phyloP scores from a whole-genome alignment of 35 echinoderm and acorn worm genomes.

The Anneissia japonica region DNA sequence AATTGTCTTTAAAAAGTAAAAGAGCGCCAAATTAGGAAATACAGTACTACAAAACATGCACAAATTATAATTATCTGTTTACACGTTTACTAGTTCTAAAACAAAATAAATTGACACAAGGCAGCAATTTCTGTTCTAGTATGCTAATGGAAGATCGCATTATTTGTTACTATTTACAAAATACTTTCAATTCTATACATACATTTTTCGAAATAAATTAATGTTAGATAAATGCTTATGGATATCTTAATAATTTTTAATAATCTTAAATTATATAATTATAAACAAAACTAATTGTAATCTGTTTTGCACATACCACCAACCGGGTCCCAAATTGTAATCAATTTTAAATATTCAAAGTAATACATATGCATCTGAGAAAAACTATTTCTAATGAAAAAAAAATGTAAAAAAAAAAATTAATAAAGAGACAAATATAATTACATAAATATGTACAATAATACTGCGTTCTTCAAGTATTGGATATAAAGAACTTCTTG shows the following conservation, averaged over 20 bases:
- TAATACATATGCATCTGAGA: not conserved
- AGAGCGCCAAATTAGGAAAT: too few relatives aligned
- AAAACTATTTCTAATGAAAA: not conserved
- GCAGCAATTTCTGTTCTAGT: not conserved
- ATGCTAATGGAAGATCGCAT: not conserved
- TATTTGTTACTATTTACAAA: not conserved
- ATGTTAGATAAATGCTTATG: not conserved
- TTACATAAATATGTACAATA: not conserved
- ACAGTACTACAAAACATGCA: not conserved
- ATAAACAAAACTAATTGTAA: not conserved
- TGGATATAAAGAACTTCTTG: not conserved
- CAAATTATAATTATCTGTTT: not conserved
- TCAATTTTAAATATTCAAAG: not conserved
- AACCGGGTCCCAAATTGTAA: not conserved
- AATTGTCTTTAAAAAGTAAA: too few relatives aligned
- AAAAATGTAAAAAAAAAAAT: not conserved
- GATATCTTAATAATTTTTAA: not conserved
- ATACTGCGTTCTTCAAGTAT: not conserved
- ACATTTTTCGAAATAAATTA: not conserved
- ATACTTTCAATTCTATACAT: not conserved
- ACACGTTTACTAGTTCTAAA: not conserved
- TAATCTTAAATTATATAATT: not conserved
- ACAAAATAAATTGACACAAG: not conserved
- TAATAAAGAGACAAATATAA: not conserved
- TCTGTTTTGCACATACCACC: not conserved